Base-by-base conservation (phyloP, 2,113 vertebrate genomes). In the Ardeotis arabs region DNA sequence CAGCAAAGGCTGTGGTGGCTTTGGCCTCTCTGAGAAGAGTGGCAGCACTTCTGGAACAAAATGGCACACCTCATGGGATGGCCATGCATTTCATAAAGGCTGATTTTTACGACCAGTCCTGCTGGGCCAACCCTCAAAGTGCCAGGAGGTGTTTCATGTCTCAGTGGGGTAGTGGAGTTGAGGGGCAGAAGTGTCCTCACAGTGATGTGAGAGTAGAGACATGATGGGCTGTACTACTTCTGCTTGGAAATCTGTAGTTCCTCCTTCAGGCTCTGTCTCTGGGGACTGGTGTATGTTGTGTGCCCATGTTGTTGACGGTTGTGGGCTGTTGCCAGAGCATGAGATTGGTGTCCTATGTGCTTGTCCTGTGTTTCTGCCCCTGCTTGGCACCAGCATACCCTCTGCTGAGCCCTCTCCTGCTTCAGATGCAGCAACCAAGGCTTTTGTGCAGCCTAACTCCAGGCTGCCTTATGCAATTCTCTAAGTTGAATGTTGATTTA, bases 261-360 rank as follows among this genome's bases (percentile, higher is more conserved):
- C 22, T 91, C 62, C 62, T 58, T 53, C 45, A 41, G 37, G 28
- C 7, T 70, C 52, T 49, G 41, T 49, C 60, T 68, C 69, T 62
- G 33, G 13, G 37, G 13, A 6, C 29, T 53, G 74, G 19, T 31
- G 10, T 66, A 62, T 76, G n/a, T 82, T 56, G 10, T 85, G 68
- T 62, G 10, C 21, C 31, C 0, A 0, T 27, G 49, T 14, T 0
- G 0, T 20, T 59, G 28, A 37, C 0, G 0, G 6, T 7, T 84
- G 37, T 53, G 45, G 44, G 31, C n/a, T 76, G 27, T 58, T 90
- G 84, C 19, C 53, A 45, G 66, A 33, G 13, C 7, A 5, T 52
- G 41, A 91, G 27, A 23, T 5, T 1, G 4, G 25, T 77, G 35
- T 58, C 44, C 45, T 55, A 0, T 28, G 19, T 31, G 10, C 41